A percentile compares a stretch with the other conserved stretches of the same genome.
Conservation (phyloP, 2,797 vertebrate genomes). For the Onychomys leucogaster region DNA sequence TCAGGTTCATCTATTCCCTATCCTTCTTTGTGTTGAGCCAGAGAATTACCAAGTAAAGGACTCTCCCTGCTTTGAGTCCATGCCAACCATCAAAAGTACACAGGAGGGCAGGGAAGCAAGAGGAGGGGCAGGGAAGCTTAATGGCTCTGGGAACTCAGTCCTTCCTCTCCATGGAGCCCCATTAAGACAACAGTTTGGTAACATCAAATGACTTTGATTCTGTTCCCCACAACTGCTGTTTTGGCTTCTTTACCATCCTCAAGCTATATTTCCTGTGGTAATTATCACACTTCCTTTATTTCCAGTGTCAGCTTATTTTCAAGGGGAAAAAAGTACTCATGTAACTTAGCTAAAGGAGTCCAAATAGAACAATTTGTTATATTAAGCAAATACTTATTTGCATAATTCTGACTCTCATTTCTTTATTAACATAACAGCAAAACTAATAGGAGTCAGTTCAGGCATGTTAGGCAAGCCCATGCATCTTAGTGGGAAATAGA, state of each 20-base stretch:
- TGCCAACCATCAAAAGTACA: constrained; percentile 80
- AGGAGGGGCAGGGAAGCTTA: constrained; percentile 84
- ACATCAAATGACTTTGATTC: constrained; percentile 84
- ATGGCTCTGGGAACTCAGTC: constrained; percentile 83
- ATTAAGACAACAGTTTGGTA: constrained; percentile 79
- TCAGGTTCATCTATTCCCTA: constrained; percentile 81
- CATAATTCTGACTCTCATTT: constrained; percentile 66
- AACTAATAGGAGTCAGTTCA: constrained; percentile 12
- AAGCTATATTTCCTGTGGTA: constrained; percentile 83
- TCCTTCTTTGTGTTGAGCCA: constrained; percentile 82
- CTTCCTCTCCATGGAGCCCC: constrained; percentile 79
- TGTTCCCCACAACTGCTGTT: constrained; percentile 82
- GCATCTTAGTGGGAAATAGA: background rate
- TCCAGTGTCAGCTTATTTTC: constrained; percentile 83
- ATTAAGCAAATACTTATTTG: constrained; percentile 78
- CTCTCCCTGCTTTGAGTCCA: constrained; percentile 84
- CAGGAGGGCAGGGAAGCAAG: constrained; percentile 80
- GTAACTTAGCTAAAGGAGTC: constrained; percentile 77
- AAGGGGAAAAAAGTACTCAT: constrained; percentile 54
- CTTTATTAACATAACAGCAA: constrained; percentile 48
- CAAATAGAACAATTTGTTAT: constrained; percentile 76
- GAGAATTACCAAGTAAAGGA: constrained; percentile 85
- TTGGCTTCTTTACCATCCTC: constrained; percentile 77
- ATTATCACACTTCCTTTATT: constrained; percentile 85
- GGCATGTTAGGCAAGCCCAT: background rate